A percentile compares a stretch with the other conserved stretches of the same genome.
Conservation (phyloP, 2,888 invertebrate species). For the Pyralis farinalis region DNA sequence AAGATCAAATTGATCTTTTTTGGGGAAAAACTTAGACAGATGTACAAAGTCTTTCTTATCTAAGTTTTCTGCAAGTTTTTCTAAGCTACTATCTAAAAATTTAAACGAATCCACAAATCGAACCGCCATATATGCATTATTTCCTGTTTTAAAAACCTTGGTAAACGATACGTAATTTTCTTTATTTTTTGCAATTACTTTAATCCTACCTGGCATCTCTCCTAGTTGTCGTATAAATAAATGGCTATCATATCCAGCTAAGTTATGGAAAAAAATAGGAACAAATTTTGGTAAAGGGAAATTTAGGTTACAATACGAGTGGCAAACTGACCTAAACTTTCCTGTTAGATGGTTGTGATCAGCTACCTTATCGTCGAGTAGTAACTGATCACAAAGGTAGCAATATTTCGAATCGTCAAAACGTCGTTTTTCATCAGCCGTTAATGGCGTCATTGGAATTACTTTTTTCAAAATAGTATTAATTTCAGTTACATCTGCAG, state of each 20-base stretch:
- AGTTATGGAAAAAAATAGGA: conserved; percentile 10
- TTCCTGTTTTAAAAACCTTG: background rate
- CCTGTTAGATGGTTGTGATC: conserved; percentile 10
- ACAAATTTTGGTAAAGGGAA: background rate
- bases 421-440: background rate
- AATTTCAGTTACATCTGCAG: background rate
- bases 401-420: background rate
- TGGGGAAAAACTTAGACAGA: background rate
- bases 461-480: background rate
- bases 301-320: conserved; percentile 6
- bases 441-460: background rate
- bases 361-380: background rate
- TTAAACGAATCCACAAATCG: background rate
- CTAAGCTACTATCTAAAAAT: conserved; percentile 8
- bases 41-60: conserved; percentile 7
- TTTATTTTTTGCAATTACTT: conserved; percentile 7
- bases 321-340: conserved; percentile 4
- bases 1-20: conserved; percentile 4
- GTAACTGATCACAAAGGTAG: background rate
- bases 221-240: conserved; percentile 5
- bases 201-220: background rate
- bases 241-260: conserved; percentile 10
- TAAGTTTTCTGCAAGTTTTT: conserved; percentile 9
- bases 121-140: background rate
- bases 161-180: conserved; percentile 11